Evolutionary conservation across 2,797 vertebrate genomes (phyloP).

Genomic region (Mionectes olivaceus): DNA sequence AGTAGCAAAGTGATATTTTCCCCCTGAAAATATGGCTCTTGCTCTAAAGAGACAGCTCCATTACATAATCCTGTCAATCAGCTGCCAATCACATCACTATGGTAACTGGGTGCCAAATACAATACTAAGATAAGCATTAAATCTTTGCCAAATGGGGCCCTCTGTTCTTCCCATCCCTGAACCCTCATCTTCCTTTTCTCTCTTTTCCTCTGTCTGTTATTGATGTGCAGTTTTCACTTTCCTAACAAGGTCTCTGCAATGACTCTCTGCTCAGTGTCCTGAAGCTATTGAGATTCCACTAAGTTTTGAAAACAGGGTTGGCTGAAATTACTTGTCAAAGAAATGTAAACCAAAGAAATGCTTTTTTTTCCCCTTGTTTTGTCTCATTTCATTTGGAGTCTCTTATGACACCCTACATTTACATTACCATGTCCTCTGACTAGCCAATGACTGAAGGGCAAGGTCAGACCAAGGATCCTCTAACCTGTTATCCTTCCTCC

Average conservation of each 20-base stretch:
- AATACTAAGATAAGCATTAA: not conserved
- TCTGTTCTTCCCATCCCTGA: not conserved
- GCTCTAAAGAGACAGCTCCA: conserved; percentile 11
- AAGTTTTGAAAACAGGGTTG: not conserved
- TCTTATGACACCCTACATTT: not conserved
- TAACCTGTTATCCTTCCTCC: not conserved
- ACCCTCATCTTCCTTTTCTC: not conserved
- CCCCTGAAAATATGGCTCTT: not conserved
- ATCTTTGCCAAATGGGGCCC: not conserved
- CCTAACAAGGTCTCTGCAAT: not conserved
- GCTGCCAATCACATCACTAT: conserved; percentile 39
- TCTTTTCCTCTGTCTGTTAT: not conserved
- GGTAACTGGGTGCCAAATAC: conserved; percentile 26
- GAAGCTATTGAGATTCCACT: not conserved
- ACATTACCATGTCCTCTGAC: not conserved
- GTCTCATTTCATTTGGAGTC: not conserved
- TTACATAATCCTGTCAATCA: conserved; percentile 45
- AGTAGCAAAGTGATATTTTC: not conserved
- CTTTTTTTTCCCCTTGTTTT: not conserved
- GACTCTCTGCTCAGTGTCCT: not conserved
- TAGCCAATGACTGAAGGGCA: not conserved
- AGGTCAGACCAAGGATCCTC: not conserved
- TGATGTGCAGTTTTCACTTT: not conserved
- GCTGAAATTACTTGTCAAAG: not conserved
- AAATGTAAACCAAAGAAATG: not conserved